Evolutionary conservation across 2,113 vertebrate genomes (phyloP).

Genomic region (Nycticorax nycticorax): DNA sequence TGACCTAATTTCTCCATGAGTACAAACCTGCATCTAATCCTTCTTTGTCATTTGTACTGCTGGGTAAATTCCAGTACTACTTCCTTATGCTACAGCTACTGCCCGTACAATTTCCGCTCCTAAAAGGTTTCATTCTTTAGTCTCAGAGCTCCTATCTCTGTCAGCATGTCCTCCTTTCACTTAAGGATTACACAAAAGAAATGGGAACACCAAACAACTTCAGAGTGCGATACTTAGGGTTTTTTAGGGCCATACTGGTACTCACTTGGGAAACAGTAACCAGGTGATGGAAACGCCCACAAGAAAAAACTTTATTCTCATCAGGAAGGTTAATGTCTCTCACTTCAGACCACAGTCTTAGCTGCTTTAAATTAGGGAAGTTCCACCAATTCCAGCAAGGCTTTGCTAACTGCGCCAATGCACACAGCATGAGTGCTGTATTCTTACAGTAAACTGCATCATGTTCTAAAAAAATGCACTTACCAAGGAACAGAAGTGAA

Average conservation of each 20-base stretch:
- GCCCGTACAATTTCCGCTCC: not conserved
- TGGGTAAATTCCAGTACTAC: not conserved
- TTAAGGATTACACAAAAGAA: not conserved
- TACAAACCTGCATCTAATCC: not conserved
- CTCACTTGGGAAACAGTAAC: not conserved
- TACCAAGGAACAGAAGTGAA: not conserved
- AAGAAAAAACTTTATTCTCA: not conserved
- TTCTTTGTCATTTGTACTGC: not conserved
- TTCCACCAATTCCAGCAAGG: not conserved
- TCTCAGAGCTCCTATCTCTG: not conserved
- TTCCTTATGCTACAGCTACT: not conserved
- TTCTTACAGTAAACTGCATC: not conserved
- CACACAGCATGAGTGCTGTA: accelerated
- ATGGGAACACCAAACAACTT: not conserved
- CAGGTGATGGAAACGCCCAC: not conserved
- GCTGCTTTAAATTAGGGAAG: not conserved
- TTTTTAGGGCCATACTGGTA: not conserved
- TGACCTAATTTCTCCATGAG: not conserved
- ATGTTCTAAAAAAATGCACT: not conserved
- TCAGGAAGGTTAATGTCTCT: not conserved
- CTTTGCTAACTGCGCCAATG: not conserved
- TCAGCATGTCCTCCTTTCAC: not conserved
- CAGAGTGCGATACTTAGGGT: accelerated
- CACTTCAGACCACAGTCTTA: not conserved
- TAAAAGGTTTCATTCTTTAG: not conserved